Evolutionary conservation across 2,888 invertebrate species (phyloP).

Genomic region (Trichogramma evanescens): DNA sequence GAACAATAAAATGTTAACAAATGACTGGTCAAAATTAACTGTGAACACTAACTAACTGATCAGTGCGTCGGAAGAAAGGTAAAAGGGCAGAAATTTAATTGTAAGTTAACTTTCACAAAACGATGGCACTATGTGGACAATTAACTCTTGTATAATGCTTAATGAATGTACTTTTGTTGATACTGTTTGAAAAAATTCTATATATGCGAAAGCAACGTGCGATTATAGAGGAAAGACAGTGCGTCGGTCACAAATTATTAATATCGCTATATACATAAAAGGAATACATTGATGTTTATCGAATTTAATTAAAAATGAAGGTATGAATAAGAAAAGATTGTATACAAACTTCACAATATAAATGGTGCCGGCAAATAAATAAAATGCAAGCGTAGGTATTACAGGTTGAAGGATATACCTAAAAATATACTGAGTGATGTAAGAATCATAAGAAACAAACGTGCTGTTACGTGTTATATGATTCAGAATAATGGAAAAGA

Average conservation of each 20-base stretch:
- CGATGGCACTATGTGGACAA: slow-evolving; percentile 31
- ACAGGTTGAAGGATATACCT: background rate
- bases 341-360: slow-evolving; percentile 1
- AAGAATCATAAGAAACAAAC: slow-evolving; percentile 29
- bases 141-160: slow-evolving; percentile 43
- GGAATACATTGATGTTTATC: slow-evolving; percentile 19
- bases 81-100: slow-evolving; percentile 23
- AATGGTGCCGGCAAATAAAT: slow-evolving; percentile 14
- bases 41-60: slow-evolving; percentile 16
- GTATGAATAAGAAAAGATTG: background rate
- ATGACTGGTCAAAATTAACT: too few relatives aligned
- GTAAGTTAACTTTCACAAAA: slow-evolving; percentile 31
- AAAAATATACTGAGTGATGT: too few relatives aligned
- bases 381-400: slow-evolving; percentile 14
- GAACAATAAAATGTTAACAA: background rate
- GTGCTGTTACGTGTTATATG: slow-evolving; percentile 27
- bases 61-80: background rate
- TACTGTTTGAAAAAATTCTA: slow-evolving; percentile 40
- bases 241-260: slow-evolving; percentile 33
- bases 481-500: background rate
- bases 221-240: slow-evolving; percentile 33
- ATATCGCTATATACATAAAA: slow-evolving; percentile 25
- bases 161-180: slow-evolving; percentile 41
- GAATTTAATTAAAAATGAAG: slow-evolving; percentile 27
- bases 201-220: slow-evolving; percentile 32